Evolutionary conservation across 2,888 invertebrate genomes (phyloP).

Genomic region (Eilema depressum): DNA sequence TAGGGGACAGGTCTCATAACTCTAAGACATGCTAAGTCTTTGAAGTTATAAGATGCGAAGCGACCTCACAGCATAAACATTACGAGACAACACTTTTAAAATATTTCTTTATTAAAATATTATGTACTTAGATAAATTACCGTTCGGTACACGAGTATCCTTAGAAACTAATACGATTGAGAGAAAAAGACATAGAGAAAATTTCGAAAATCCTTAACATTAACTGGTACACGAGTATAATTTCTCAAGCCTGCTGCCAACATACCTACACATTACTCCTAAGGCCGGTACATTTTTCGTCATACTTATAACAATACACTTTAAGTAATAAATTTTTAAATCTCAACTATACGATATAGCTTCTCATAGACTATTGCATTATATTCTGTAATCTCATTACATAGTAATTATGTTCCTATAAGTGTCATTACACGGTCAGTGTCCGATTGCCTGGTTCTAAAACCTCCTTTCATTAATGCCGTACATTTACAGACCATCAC

Average conservation of each 20-base stretch:
- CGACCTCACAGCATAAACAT: slow-evolving; percentile 31
- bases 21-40: slow-evolving; percentile 24
- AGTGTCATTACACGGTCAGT: slow-evolving; percentile 15
- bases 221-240: slow-evolving; percentile 75
- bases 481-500: slow-evolving; percentile 10
- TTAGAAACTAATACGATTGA: slow-evolving; percentile 80
- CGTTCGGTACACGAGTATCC: slow-evolving; percentile 51
- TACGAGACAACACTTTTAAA: slow-evolving; percentile 67
- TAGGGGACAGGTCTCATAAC: background rate
- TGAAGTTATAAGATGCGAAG: slow-evolving; percentile 31
- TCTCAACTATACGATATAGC: slow-evolving; percentile 72
- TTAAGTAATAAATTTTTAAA: slow-evolving; percentile 78
- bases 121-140: slow-evolving; percentile 52
- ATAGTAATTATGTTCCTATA: slow-evolving; percentile 18
- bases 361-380: slow-evolving; percentile 73
- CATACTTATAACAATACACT: slow-evolving; percentile 81
- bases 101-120: slow-evolving; percentile 69
- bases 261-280: slow-evolving; percentile 78
- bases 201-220: slow-evolving; percentile 79
- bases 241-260: slow-evolving; percentile 76
- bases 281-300: slow-evolving; percentile 83
- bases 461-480: background rate
- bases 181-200: slow-evolving; percentile 84
- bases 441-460: background rate
- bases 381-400: slow-evolving; percentile 71